Conservation (phyloP, 1,140 invertebrate species). For the Drosophila nannoptera region DNA sequence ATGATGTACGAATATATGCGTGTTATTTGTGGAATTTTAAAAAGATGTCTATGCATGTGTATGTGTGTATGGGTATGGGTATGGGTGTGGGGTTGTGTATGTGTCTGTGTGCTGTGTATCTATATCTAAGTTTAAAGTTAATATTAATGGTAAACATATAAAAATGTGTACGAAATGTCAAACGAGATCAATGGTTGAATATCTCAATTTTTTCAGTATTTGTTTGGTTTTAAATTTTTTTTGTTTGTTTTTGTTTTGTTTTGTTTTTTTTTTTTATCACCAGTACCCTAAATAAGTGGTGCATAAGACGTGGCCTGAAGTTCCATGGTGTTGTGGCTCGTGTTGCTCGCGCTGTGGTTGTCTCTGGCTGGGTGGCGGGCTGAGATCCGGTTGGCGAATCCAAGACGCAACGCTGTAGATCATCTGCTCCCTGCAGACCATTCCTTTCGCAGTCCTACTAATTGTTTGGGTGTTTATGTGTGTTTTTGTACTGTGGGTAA, state of each 20-base stretch:
- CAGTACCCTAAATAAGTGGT: slow-evolving; percentile 64
- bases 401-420: slow-evolving; percentile 2
- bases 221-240: slow-evolving; percentile 26
- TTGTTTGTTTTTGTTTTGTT: slow-evolving; percentile 40
- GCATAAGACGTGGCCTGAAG: slow-evolving; percentile 27
- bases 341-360: slow-evolving; percentile 2
- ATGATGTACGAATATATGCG: slow-evolving; percentile 15
- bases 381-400: slow-evolving; percentile 12
- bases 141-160: slow-evolving; percentile 28
- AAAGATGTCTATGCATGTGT: slow-evolving; percentile 12
- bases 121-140: slow-evolving; percentile 46
- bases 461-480: slow-evolving; percentile 18
- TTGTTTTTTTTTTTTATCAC: slow-evolving; percentile 51
- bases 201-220: slow-evolving; percentile 25
- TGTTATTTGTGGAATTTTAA: slow-evolving; percentile 13
- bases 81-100: slow-evolving; percentile 11
- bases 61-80: slow-evolving; percentile 19
- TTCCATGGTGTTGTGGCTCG: slow-evolving; percentile 35
- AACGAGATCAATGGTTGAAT: slow-evolving; percentile 31
- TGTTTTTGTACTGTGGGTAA: slow-evolving; percentile 20
- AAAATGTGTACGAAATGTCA: slow-evolving; percentile 18
- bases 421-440: slow-evolving; percentile 26
- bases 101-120: no score
- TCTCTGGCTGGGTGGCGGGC: slow-evolving; percentile 12
- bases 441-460: slow-evolving; percentile 7